Evolutionary conservation across 2,113 vertebrate species (phyloP).

Genomic region (Ictalurus punctatus): DNA sequence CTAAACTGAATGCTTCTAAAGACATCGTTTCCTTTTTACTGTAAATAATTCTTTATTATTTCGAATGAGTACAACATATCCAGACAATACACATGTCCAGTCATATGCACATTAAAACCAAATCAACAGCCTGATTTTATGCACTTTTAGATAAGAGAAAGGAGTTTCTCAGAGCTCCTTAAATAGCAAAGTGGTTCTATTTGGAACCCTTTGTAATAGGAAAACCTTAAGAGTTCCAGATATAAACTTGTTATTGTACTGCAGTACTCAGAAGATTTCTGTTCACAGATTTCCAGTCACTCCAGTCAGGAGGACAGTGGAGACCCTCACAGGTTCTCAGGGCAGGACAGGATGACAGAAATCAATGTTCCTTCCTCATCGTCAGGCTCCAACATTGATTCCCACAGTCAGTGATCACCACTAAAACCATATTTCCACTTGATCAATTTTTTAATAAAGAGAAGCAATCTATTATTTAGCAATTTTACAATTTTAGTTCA

Average conservation of each 20-base stretch:
- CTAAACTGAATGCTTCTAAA: not conserved
- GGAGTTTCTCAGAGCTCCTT: not conserved
- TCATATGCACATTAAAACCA: not conserved
- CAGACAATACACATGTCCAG: not conserved
- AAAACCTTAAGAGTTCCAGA: not conserved
- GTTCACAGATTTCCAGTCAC: constrained; percentile 64
- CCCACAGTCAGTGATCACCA: constrained; percentile 47
- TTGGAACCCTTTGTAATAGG: not conserved
- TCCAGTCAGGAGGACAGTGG: constrained; percentile 62
- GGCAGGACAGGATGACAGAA: constrained; percentile 16
- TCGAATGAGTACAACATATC: not conserved
- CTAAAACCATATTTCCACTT: not conserved
- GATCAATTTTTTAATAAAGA: not conserved
- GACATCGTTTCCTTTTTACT: not conserved
- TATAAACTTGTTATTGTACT: not conserved
- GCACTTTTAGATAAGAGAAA: not conserved
- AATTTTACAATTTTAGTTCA: not conserved
- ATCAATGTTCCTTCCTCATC: not conserved
- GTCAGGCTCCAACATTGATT: not conserved
- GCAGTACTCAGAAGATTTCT: not conserved
- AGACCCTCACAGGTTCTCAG: constrained; percentile 1
- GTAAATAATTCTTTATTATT: not conserved
- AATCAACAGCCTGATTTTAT: not conserved
- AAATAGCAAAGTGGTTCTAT: not conserved
- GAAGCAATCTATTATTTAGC: not conserved